phyloP scores from a whole-genome alignment of 2,113 vertebrate species.

The Sula dactylatra region DNA sequence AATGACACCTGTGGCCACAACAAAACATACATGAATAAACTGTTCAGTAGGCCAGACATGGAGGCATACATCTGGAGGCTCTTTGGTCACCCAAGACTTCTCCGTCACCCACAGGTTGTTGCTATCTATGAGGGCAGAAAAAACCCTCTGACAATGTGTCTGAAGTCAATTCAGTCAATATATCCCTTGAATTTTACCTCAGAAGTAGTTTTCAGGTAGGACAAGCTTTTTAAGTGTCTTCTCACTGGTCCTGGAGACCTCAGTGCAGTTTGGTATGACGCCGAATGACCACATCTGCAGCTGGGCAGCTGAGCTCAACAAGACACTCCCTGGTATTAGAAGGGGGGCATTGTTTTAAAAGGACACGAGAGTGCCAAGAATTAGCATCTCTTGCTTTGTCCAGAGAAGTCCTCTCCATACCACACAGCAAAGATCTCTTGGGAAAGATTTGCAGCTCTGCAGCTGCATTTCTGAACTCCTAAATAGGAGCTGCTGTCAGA shows the following conservation, averaged over 20 bases:
- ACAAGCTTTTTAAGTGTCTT: background rate
- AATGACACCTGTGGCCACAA: background rate
- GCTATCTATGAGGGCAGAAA: background rate
- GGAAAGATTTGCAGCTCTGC: background rate
- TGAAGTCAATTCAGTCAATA: background rate
- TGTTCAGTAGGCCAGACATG: background rate
- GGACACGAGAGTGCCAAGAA: rapidly evolving
- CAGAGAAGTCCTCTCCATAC: background rate
- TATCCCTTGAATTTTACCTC: background rate
- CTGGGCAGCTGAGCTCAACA: background rate
- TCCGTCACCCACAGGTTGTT: background rate
- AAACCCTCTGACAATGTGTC: background rate
- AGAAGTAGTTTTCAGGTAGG: background rate
- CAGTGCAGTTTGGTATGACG: background rate
- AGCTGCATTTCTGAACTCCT: background rate
- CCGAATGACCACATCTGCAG: background rate
- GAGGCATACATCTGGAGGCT: background rate
- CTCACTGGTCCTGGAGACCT: background rate
- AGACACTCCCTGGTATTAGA: background rate
- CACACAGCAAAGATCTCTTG: background rate
- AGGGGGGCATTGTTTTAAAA: background rate
- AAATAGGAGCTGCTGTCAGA: background rate
- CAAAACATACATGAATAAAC: background rate
- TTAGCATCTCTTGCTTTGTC: background rate
- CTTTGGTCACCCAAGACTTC: background rate